Conservation (phyloP, 2,113 vertebrate species). For the Thunnus thynnus region DNA sequence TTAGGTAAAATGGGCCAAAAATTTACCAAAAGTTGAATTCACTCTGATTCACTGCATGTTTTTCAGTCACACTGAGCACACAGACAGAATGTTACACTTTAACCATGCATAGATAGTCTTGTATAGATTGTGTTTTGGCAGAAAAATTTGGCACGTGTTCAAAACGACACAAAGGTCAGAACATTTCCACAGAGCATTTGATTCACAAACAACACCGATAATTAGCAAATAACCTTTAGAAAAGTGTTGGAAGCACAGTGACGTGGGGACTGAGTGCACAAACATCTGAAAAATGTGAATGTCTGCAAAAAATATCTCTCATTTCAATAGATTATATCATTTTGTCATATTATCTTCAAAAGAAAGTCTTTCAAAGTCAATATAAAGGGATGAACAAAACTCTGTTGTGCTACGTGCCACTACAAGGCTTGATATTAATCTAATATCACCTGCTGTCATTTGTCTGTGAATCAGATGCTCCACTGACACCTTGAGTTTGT, state of each 20-base stretch:
- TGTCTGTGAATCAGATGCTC: constrained; percentile 17
- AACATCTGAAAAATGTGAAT: background rate
- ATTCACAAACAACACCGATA: constrained; percentile 13
- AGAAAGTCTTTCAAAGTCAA: background rate
- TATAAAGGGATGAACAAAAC: background rate
- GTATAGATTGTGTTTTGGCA: constrained; percentile 14
- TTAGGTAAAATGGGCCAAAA: background rate
- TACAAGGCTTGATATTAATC: background rate
- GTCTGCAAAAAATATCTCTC: no score
- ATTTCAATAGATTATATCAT: no score
- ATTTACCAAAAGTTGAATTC: background rate
- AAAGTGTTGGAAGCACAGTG: background rate
- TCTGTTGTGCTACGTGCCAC: constrained; percentile 7
- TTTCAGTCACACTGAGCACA: background rate
- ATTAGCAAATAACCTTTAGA: background rate
- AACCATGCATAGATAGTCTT: constrained; percentile 56
- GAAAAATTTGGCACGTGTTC: constrained; percentile 49
- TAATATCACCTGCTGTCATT: background rate
- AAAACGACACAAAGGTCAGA: background rate
- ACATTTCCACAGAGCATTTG: background rate
- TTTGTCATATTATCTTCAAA: no score
- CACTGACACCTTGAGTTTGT: background rate
- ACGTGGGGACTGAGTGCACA: background rate
- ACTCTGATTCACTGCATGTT: background rate
- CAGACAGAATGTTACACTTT: constrained; percentile 17